Evolutionary conservation across 2,113 vertebrate genomes (phyloP), one percentile per base, ranked within the genome.

Genomic region (Oryzias javanicus): DNA sequence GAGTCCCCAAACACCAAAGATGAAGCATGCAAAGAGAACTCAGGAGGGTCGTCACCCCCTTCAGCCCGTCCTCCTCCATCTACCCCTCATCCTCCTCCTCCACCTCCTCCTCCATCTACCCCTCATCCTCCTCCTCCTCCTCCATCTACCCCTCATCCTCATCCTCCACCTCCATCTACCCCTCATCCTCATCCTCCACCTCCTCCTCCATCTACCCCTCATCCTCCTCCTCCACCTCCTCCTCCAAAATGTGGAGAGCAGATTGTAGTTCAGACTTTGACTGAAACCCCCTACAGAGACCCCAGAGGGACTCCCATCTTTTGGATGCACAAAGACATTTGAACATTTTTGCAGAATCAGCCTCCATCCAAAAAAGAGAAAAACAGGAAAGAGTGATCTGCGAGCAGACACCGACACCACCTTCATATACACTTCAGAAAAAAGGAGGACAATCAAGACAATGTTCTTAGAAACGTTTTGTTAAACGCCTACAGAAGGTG

Each of bases 321-420:
- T 71, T 98, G 97, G 97, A 98, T 99, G 97, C 94, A 95, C 79
- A 99, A 99, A 79, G 83, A 94, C 72, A 91, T 98, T 70, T 95
- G 79, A 90, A 45, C 25, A 25, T 16, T 24, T 27, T 4, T 0
- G 44, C 0, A 16, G n/a, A 14, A 4, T 24, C 3, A 20, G 19
- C 24, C 14, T 18, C 14, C 6, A 18, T 42, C 12, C 22, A 4
- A 59, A 40, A 35, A 13, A 57, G 15, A 25, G 14, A 57, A 17
- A 20, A 49, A 19, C 17, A 27, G 14, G 55, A 6, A n/a, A 50
- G 14, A 44, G 0, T 40, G n/a, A 1, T 8, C 42, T 46, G 17
- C 17, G 19, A 27, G 7, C 25, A 51, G 18, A 49, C 44, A 14
- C 16, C 29, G 18, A 49, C 44, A 14, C 16, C 29, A 10, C 7